phyloP scores from a whole-genome alignment of 2,888 invertebrate genomes.

The Odiellus spinosus region DNA sequence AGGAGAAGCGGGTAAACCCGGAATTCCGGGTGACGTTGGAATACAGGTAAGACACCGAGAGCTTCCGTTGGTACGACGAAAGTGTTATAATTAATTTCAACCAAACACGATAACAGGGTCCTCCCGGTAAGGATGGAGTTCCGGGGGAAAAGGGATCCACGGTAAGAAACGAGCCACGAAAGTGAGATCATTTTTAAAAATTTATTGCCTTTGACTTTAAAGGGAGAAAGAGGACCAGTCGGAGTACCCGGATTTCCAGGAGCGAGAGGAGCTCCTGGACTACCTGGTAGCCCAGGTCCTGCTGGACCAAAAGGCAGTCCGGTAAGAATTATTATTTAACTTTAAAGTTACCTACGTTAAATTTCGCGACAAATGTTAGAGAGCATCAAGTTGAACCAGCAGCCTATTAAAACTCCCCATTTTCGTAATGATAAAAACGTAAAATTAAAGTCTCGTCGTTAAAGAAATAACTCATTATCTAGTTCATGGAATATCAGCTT shows the following conservation, averaged over 20 bases:
- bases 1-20: conserved; percentile 60
- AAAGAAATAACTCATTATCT: no score
- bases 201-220: no score
- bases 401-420: no score
- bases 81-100: no score
- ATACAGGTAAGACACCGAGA: conserved; percentile 26
- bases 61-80: no score
- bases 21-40: conserved; percentile 59
- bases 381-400: no score
- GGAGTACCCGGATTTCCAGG: conserved; percentile 63
- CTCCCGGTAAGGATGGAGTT: conserved; percentile 57
- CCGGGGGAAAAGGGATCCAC: conserved; percentile 57
- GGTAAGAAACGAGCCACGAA: conserved; percentile 33
- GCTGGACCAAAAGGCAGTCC: conserved; percentile 52
- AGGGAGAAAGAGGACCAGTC: conserved; percentile 17
- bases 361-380: no score
- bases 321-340: conserved; percentile 7
- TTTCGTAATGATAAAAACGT: background rate
- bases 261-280: conserved; percentile 56
- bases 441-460: no score
- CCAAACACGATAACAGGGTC: no score
- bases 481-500: no score
- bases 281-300: conserved; percentile 53
- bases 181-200: background rate
- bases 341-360: no score